These are phyloP conservation scores for Climacteris rufus DNA, from an alignment of 2,113 vertebrate species.

Conservation along the genomic window DNA sequence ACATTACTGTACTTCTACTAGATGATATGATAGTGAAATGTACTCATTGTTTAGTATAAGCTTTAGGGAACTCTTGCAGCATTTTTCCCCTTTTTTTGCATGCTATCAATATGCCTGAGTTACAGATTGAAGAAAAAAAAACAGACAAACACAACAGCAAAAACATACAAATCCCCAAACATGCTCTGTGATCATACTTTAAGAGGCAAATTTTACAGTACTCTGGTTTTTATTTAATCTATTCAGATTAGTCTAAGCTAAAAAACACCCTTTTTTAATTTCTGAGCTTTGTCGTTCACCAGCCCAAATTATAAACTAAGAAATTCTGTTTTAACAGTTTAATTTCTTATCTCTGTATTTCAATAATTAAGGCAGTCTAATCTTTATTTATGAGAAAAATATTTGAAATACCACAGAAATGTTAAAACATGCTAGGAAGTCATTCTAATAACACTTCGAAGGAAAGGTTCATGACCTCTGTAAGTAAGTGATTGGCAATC, in stretches of 20 bases:
- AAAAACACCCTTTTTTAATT: fast-evolving
- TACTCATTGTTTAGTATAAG: neutral
- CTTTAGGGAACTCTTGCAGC: neutral
- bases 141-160: neutral
- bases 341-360: neutral
- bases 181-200: neutral
- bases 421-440: neutral
- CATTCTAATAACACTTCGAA: neutral
- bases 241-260: neutral
- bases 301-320: neutral
- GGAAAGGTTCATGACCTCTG: neutral
- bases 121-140: neutral
- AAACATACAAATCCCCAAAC: neutral
- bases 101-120: neutral
- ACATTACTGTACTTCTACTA: neutral
- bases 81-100: neutral
- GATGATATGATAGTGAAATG: neutral
- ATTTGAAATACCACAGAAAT: neutral
- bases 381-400: neutral
- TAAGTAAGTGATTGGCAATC: neutral
- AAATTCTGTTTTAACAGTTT: neutral
- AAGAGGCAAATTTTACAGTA: neutral
- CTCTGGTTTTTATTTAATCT: neutral
- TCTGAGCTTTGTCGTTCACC: neutral
- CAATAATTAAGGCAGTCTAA: neutral